A percentile compares a stretch with the other conserved stretches of the same genome.
Conservation (phyloP, 2,113 vertebrate species). For the Anolis sagrei region DNA sequence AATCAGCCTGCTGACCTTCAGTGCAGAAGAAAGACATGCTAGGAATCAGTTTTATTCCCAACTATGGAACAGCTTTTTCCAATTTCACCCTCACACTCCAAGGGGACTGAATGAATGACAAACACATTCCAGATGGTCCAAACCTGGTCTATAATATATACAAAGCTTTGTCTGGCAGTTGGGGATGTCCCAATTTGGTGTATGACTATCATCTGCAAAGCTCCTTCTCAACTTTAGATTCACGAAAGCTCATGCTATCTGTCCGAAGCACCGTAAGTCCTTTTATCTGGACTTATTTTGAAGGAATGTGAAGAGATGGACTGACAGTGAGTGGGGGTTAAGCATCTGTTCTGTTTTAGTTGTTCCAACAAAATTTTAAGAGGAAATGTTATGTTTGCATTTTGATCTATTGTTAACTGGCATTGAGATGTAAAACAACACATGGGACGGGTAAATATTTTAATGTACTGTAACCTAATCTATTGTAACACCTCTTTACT, state of each 20-base stretch:
- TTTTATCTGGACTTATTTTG: not conserved
- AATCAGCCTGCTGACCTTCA: not conserved
- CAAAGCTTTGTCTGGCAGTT: not conserved
- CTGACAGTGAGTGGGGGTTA: not conserved
- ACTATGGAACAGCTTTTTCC: not conserved
- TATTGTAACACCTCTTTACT: not conserved
- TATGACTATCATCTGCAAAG: not conserved
- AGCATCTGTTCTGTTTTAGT: not conserved
- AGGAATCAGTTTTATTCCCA: constrained; percentile 2
- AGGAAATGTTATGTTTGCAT: not conserved
- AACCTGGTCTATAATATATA: not conserved
- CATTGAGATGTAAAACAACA: not conserved
- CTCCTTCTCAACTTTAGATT: not conserved
- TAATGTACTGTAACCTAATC: not conserved
- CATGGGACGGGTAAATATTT: not conserved
- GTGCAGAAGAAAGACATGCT: not conserved
- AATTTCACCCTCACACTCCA: not conserved
- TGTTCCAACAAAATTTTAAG: not conserved
- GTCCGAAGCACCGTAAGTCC: not conserved
- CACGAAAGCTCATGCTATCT: not conserved
- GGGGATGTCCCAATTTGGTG: not conserved
- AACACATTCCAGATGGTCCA: not conserved
- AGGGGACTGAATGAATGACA: not conserved
- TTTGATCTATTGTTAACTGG: not conserved
- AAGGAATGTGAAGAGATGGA: not conserved